phyloP scores from a whole-genome alignment of 2,113 vertebrate species.

The Oryzias melastigma region DNA sequence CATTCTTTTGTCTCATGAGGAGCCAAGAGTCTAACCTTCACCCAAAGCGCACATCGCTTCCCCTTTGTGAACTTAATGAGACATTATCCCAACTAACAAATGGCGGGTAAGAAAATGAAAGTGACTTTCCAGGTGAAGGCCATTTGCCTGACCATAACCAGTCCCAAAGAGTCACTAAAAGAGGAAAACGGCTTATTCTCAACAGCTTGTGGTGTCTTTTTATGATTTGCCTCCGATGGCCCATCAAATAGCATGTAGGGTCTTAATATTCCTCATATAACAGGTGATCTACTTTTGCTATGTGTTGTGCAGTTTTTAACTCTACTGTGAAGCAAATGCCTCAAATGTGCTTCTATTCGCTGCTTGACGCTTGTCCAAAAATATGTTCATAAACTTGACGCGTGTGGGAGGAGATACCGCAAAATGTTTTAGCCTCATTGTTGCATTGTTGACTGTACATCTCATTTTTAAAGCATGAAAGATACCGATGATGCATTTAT shows the following conservation, averaged over 20 bases:
- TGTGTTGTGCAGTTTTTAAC: slow-evolving; percentile 30
- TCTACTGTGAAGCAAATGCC: slow-evolving; percentile 13
- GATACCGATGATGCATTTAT: too few species aligned
- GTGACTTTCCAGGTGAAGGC: slow-evolving; percentile 74
- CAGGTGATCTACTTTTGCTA: slow-evolving; percentile 67
- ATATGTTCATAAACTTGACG: too few species aligned
- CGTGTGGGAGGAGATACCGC: too few species aligned
- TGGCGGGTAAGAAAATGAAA: slow-evolving; percentile 65
- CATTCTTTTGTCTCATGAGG: slow-evolving; percentile 64
- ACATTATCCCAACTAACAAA: slow-evolving; percentile 73
- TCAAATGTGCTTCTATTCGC: too few species aligned
- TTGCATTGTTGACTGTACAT: too few species aligned
- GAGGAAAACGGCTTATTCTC: slow-evolving; percentile 68
- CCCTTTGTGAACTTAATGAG: slow-evolving; percentile 70
- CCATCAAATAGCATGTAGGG: slow-evolving; percentile 50
- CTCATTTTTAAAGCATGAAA: too few species aligned
- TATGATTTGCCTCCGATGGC: slow-evolving; percentile 64
- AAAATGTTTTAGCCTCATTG: too few species aligned
- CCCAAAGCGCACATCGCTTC: slow-evolving; percentile 68
- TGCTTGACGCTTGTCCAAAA: too few species aligned
- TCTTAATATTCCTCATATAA: slow-evolving; percentile 71
- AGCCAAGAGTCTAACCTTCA: slow-evolving; percentile 66
- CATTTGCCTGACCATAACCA: slow-evolving; percentile 65
- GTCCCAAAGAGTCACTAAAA: slow-evolving; percentile 69
- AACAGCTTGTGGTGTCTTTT: slow-evolving; percentile 75